Evolutionary conservation across 2,888 invertebrate genomes (phyloP).

Genomic region (Eurois occulta): DNA sequence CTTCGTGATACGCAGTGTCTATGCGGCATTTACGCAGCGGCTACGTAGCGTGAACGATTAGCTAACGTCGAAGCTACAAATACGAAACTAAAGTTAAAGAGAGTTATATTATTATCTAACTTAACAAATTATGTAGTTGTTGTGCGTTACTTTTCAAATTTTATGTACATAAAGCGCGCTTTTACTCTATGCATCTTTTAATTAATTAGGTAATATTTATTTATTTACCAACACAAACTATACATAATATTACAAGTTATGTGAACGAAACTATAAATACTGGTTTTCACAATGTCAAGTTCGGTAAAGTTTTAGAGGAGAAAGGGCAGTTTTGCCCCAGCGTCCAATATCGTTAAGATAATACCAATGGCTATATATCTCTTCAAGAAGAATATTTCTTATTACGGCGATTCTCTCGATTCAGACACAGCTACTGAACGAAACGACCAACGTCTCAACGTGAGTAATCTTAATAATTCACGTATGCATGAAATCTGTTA

Average conservation of each 20-base stretch:
- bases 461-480: no score
- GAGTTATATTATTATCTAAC: conserved; percentile 4
- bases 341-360: background rate
- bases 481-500: no score
- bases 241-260: background rate
- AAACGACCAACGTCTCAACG: background rate
- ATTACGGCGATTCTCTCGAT: background rate
- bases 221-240: background rate
- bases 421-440: no score
- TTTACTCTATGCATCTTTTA: conserved; percentile 27
- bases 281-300: background rate
- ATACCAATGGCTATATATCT: background rate
- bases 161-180: conserved; percentile 72
- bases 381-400: no score
- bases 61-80: background rate
- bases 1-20: background rate
- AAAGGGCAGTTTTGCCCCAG: background rate
- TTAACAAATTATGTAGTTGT: conserved; percentile 35
- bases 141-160: conserved; percentile 71
- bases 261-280: background rate
- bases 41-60: background rate
- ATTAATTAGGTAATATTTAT: background rate
- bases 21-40: background rate
- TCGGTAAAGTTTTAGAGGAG: background rate
- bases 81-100: background rate